Evolutionary conservation across 2,797 vertebrate species (phyloP).

Genomic region (Malacoctenus gilli): DNA sequence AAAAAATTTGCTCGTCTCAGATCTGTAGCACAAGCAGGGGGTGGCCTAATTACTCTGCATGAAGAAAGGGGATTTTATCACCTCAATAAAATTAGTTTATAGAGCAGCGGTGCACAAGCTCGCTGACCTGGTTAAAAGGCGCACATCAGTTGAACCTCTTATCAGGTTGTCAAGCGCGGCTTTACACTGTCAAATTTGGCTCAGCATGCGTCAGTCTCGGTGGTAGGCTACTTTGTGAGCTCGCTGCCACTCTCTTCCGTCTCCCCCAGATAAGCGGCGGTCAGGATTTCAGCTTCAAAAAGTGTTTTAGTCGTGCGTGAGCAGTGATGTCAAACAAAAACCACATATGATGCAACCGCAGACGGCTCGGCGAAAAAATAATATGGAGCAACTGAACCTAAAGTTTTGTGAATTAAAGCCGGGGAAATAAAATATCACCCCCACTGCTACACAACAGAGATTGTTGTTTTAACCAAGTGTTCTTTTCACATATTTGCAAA

Average conservation of each 20-base stretch:
- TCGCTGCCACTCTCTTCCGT: neutral
- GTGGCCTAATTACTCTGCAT: neutral
- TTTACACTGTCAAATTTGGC: conserved; percentile 2
- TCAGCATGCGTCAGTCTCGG: conserved; percentile 5
- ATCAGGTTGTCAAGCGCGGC: conserved; percentile 8
- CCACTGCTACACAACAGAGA: conserved; percentile 1
- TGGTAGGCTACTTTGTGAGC: neutral
- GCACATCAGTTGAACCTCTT: conserved; percentile 2
- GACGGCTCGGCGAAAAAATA: too few relatives aligned
- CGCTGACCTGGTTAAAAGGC: conserved; percentile 3
- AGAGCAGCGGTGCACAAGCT: neutral
- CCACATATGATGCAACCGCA: neutral
- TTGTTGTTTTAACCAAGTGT: neutral
- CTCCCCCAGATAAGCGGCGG: neutral
- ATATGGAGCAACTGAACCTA: neutral
- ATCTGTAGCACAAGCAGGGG: neutral
- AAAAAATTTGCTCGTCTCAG: neutral
- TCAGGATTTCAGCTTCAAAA: conserved; percentile 9
- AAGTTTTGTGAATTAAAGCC: too few relatives aligned
- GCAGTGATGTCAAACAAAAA: conserved; percentile 1
- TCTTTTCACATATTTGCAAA: conserved; percentile 40
- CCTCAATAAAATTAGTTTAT: conserved; percentile 6
- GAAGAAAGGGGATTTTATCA: neutral
- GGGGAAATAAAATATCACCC: neutral
- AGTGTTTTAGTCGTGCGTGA: too few relatives aligned